Conservation (phyloP, 2,797 vertebrate species). For the Euthynnus affinis region DNA sequence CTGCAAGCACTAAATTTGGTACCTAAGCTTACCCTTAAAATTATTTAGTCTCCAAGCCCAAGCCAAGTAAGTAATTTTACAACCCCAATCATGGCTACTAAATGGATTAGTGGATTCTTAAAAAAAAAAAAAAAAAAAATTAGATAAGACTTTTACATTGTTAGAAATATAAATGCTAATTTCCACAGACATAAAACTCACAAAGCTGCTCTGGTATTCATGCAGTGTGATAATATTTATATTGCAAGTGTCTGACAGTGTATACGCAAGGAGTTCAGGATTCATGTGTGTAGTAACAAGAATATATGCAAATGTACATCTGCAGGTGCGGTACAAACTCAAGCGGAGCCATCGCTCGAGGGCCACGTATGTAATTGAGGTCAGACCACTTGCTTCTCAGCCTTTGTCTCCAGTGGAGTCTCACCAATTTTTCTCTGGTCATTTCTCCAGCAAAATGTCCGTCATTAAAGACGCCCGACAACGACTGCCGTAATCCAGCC, state of each 20-base stretch:
- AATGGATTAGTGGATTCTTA: too few relatives aligned
- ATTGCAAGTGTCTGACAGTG: neutral
- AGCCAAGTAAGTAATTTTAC: too few relatives aligned
- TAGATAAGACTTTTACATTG: neutral
- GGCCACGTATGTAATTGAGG: constrained; percentile 48
- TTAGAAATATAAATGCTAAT: neutral
- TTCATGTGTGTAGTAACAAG: neutral
- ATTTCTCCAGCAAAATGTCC: constrained; percentile 55
- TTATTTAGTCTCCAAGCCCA: too few relatives aligned
- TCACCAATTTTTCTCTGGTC: constrained; percentile 11
- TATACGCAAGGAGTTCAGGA: neutral
- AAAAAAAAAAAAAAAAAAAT: neutral
- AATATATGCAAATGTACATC: constrained; percentile 13
- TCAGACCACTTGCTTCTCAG: constrained; percentile 34
- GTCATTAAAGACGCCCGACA: constrained; percentile 50
- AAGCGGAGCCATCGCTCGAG: constrained; percentile 15
- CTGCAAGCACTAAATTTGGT: too few relatives aligned
- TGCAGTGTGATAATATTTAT: neutral
- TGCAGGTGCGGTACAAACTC: constrained; percentile 17
- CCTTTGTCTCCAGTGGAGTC: constrained; percentile 36
- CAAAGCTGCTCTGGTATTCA: constrained; percentile 1
- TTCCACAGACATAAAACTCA: neutral
- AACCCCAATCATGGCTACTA: too few relatives aligned
- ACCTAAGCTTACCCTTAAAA: too few relatives aligned
- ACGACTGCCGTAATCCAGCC: constrained; percentile 48